A percentile compares a stretch with the other conserved stretches of the same genome.
phyloP scores from a whole-genome alignment of 2,113 vertebrate genomes.

The Chloropsis hardwickii region DNA sequence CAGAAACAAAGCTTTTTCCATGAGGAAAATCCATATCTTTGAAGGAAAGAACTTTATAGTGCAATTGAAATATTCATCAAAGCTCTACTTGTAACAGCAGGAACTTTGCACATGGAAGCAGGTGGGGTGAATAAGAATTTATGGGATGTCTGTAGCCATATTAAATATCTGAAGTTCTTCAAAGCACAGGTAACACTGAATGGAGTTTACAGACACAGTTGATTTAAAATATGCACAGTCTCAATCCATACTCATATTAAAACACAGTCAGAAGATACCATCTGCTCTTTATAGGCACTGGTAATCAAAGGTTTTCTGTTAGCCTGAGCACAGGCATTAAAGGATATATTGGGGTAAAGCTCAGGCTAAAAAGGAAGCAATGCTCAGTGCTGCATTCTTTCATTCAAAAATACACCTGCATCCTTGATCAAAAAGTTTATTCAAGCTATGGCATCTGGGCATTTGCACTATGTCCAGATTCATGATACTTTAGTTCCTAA shows the following conservation, averaged over 20 bases:
- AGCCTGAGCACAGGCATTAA: background rate
- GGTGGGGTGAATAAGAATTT: conserved; percentile 49
- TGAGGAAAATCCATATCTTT: conserved; percentile 15
- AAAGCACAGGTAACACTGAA: conserved; percentile 49
- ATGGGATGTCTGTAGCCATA: conserved; percentile 52
- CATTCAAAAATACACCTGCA: background rate
- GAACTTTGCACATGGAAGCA: conserved; percentile 35
- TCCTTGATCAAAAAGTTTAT: background rate
- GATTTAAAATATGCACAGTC: background rate
- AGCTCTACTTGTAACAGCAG: conserved; percentile 36
- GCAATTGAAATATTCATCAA: conserved; percentile 51
- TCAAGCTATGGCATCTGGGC: background rate
- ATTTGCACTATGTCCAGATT: background rate
- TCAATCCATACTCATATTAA: conserved; percentile 25
- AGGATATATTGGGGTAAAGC: background rate
- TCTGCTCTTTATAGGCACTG: conserved; percentile 32
- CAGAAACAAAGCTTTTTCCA: conserved; percentile 8
- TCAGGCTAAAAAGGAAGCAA: background rate
- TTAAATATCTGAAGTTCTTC: conserved; percentile 50
- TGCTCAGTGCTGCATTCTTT: background rate
- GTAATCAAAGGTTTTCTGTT: conserved; percentile 27
- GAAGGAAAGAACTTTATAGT: conserved; percentile 34
- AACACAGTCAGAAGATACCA: conserved; percentile 26
- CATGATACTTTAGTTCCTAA: background rate
- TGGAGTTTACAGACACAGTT: conserved; percentile 37